phyloP scores from a whole-genome alignment of 2,797 vertebrate species.

The Muraenolepis orangiensis region DNA sequence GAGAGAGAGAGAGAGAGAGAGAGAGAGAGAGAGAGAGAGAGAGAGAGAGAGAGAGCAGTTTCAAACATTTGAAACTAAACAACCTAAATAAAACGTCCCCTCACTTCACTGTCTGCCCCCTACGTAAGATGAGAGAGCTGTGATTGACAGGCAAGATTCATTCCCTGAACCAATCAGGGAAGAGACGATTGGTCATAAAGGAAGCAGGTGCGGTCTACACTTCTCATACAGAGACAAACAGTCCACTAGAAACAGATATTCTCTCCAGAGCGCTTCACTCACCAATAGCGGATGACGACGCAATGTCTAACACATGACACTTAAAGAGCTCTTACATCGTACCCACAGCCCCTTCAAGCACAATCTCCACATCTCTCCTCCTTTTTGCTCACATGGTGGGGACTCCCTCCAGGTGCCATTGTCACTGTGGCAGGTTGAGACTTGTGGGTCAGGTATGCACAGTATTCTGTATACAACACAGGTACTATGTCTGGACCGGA shows the following conservation, averaged over 20 bases:
- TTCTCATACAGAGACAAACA: too few species aligned
- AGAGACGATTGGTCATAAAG: neutral
- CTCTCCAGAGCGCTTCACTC: too few species aligned
- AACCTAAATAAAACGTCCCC: neutral
- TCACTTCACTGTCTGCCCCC: neutral
- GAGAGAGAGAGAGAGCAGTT: neutral
- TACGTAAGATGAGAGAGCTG: too few species aligned
- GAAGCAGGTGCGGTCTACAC: too few species aligned
- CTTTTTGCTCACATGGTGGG: neutral
- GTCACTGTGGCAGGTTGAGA: conserved; percentile 49
- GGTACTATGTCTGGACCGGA: conserved; percentile 37
- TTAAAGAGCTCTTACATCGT: neutral
- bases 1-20: too few species aligned
- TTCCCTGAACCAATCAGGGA: neutral
- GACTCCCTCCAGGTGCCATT: conserved; percentile 25
- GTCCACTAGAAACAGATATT: too few species aligned
- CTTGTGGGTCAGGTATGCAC: conserved; percentile 33
- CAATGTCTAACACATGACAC: too few species aligned
- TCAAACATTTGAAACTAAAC: neutral
- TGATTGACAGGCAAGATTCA: neutral
- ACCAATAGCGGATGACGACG: too few species aligned
- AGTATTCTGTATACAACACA: conserved; percentile 14
- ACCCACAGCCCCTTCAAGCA: neutral
- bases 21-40: neutral
- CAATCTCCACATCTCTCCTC: conserved; percentile 16